These are phyloP conservation scores for Brachionus rubens DNA, from an alignment of 1,140 invertebrate genomes.

Conservation along the genomic window DNA sequence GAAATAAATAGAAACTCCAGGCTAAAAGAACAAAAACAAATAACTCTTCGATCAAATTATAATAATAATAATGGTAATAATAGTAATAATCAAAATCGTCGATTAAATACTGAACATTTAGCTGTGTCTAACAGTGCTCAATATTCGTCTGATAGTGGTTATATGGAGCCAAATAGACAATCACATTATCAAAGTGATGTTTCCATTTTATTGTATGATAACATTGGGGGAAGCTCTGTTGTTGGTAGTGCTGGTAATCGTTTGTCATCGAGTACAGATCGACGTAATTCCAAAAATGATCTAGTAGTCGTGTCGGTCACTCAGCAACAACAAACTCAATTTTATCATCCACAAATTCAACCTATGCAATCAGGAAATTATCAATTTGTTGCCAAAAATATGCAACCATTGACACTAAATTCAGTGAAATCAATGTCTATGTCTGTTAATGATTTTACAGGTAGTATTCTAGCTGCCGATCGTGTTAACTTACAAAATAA, in stretches of 20 bases:
- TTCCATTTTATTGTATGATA: not conserved
- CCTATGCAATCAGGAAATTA: not conserved
- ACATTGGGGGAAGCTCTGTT: not conserved
- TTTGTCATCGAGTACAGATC: not conserved
- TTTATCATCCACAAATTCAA: constrained; percentile 18
- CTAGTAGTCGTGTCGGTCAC: not conserved
- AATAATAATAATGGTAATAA: too few relatives aligned
- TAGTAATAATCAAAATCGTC: too few relatives aligned
- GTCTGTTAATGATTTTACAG: constrained; percentile 30
- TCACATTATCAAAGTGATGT: not conserved
- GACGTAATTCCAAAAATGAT: not conserved
- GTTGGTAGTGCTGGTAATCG: constrained; percentile 24
- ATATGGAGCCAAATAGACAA: not conserved
- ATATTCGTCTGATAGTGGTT: not conserved
- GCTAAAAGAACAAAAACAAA: too few relatives aligned
- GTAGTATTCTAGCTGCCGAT: constrained; percentile 16
- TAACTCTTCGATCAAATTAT: too few relatives aligned
- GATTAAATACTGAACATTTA: not conserved
- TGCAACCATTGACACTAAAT: not conserved
- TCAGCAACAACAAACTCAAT: not conserved
- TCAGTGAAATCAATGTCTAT: not conserved
- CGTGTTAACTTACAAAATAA: not conserved
- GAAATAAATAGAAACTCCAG: too few relatives aligned
- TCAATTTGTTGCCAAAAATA: not conserved
- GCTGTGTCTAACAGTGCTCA: not conserved